phyloP scores from a whole-genome alignment of 2,113 vertebrate species.

The Tragelaphus scriptus region DNA sequence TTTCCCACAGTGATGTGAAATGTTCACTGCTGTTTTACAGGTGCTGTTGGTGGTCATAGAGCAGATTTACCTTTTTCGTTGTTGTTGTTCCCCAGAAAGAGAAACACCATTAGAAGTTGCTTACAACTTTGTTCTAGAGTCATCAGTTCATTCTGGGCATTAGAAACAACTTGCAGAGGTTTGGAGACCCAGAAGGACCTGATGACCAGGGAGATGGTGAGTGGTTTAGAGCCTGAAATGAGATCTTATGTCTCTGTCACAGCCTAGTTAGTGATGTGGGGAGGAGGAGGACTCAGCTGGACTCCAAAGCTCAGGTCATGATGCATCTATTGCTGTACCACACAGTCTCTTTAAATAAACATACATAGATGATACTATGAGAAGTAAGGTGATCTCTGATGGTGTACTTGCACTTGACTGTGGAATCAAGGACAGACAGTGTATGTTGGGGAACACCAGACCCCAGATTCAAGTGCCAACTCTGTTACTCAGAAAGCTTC shows the following conservation, averaged over 20 bases:
- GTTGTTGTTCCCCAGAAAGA: not conserved
- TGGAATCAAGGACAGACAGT: not conserved
- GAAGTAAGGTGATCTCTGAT: not conserved
- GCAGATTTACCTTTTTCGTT: not conserved
- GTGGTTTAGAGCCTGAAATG: not conserved
- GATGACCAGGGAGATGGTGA: not conserved
- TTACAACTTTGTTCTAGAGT: not conserved
- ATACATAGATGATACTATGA: not conserved
- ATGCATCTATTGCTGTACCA: not conserved
- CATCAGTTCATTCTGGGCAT: not conserved
- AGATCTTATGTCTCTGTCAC: not conserved
- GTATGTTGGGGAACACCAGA: not conserved
- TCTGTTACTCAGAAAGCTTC: not conserved
- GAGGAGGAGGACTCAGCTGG: not conserved
- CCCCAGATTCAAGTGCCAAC: not conserved
- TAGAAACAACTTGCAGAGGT: not conserved
- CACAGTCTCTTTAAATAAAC: not conserved
- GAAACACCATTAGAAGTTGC: not conserved
- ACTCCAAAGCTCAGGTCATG: not conserved
- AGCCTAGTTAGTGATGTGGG: not conserved
- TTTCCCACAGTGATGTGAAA: not conserved
- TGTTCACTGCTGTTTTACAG: not conserved
- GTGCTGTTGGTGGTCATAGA: not conserved
- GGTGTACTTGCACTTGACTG: not conserved
- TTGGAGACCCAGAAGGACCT: not conserved